Evolutionary conservation across 1,140 invertebrate genomes (phyloP).

Genomic region (Holotrichia oblita): DNA sequence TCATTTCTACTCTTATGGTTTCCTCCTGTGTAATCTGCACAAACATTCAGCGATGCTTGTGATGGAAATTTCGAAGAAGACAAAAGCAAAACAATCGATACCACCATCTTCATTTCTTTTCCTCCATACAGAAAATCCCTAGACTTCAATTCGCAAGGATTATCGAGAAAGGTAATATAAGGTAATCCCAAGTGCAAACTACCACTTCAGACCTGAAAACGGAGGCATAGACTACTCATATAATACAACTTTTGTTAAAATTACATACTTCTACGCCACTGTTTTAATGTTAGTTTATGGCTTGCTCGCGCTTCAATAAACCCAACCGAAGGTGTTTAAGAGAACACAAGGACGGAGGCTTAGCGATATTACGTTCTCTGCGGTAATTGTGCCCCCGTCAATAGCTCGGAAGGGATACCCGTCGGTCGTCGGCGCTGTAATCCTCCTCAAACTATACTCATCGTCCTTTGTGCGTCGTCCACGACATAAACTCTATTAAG

Average conservation of each 20-base stretch:
- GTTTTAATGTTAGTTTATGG: conserved; percentile 34
- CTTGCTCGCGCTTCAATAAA: conserved; percentile 19
- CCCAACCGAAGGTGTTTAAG: conserved; percentile 18
- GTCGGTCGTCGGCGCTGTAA: conserved; percentile 8
- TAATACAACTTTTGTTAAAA: background rate
- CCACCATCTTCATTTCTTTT: no score
- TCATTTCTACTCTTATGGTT: no score
- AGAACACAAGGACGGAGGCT: conserved; percentile 24
- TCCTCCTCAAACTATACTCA: conserved; percentile 8
- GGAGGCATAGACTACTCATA: background rate
- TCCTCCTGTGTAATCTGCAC: no score
- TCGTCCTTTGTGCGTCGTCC: conserved; percentile 8
- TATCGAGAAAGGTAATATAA: background rate
- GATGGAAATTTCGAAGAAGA: no score
- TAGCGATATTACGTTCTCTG: conserved; percentile 28
- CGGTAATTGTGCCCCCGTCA: conserved; percentile 30
- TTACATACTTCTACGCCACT: conserved; percentile 19
- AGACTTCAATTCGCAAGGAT: background rate
- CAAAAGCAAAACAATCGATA: no score
- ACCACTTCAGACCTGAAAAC: background rate
- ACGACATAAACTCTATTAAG: conserved; percentile 32
- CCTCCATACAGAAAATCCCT: no score
- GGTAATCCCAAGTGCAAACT: conserved; percentile 2
- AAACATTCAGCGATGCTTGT: no score
- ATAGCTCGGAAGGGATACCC: conserved; percentile 19